A percentile compares a stretch with the other conserved stretches of the same genome.
These are phyloP conservation scores for Philotrypesis tridentata DNA, from an alignment of 1,140 invertebrate species.

Conservation along the genomic window DNA sequence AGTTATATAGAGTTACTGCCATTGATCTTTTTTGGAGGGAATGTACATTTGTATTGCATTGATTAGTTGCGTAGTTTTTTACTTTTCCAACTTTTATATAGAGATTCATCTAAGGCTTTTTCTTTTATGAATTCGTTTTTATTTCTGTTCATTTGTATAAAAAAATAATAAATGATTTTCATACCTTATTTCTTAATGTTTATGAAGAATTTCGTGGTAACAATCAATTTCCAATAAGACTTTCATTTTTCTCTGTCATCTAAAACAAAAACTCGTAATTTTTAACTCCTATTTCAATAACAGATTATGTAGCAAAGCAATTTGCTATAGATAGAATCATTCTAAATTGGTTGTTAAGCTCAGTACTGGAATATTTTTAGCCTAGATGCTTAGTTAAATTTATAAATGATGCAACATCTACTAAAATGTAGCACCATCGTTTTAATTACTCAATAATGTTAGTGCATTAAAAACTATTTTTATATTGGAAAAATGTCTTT, in stretches of 20 bases:
- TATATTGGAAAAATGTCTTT: neutral
- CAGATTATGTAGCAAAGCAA: conserved; percentile 12
- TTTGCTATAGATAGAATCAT: conserved; percentile 48
- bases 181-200: no score
- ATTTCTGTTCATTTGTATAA: no score
- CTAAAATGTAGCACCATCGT: neutral
- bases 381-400: conserved; percentile 4
- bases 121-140: no score
- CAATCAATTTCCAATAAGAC: no score
- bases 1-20: neutral
- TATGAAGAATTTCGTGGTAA: no score
- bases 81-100: no score
- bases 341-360: conserved; percentile 46
- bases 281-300: neutral
- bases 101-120: no score
- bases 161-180: no score
- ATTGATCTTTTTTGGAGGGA: conserved; percentile 3
- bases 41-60: neutral
- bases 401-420: conserved; percentile 12
- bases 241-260: neutral
- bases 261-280: neutral
- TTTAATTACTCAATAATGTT: neutral
- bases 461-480: neutral
- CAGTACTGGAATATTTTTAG: conserved; percentile 50
- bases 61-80: neutral